Conservation (phyloP, 1,140 invertebrate species). For the Zeugodacus cucurbitae region DNA sequence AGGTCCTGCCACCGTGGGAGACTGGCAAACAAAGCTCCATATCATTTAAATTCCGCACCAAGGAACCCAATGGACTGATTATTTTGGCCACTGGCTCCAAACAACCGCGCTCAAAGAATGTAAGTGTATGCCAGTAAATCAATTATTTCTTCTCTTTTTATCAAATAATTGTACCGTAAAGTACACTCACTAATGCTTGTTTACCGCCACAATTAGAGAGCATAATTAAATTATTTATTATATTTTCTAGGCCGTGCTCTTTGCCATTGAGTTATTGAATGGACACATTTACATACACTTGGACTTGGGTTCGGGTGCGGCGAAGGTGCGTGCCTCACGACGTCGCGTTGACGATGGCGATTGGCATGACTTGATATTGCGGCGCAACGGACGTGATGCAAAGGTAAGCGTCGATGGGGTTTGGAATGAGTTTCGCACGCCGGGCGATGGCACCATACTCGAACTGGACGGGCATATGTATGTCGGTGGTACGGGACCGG, state of each 20-base stretch:
- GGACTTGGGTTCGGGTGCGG: slow-evolving; percentile 90
- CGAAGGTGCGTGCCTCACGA: slow-evolving; percentile 85
- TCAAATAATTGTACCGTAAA: not conserved
- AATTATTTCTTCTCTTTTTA: not conserved
- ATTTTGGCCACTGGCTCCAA: slow-evolving; percentile 90
- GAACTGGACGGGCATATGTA: slow-evolving; percentile 91
- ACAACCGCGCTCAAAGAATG: slow-evolving; percentile 73
- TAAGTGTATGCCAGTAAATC: slow-evolving; percentile 45
- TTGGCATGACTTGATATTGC: slow-evolving; percentile 90
- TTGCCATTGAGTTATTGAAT: slow-evolving; percentile 93
- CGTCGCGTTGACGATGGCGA: slow-evolving; percentile 87
- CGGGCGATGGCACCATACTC: slow-evolving; percentile 83
- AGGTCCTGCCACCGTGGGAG: slow-evolving; percentile 90
- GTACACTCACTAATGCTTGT: slow-evolving; percentile 16
- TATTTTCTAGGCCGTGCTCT: slow-evolving; percentile 80
- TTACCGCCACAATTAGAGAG: not conserved
- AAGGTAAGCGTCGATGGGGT: slow-evolving; percentile 90
- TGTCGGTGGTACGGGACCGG: slow-evolving; percentile 86
- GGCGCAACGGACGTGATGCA: slow-evolving; percentile 82
- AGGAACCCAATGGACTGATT: slow-evolving; percentile 92
- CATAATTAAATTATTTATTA: not conserved
- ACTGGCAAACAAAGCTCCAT: slow-evolving; percentile 86
- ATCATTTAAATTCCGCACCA: slow-evolving; percentile 93
- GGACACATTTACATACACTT: slow-evolving; percentile 93
- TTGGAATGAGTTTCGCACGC: slow-evolving; percentile 89